Conservation (phyloP, 2,888 invertebrate species). For the Machimus rusticus region DNA sequence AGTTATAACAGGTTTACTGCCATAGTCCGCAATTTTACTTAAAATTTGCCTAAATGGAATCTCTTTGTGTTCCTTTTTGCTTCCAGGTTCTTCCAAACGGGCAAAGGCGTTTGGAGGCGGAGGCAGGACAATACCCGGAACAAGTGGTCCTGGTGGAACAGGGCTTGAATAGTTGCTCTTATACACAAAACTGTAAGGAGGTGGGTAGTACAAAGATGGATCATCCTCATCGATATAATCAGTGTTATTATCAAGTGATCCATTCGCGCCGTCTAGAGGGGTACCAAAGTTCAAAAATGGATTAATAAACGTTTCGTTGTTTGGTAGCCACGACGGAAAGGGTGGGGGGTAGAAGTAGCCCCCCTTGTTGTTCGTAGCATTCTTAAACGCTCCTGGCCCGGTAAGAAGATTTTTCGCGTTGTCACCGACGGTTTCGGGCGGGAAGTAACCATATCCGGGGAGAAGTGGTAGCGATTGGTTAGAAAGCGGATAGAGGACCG, state of each 20-base stretch:
- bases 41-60: constrained; percentile 54
- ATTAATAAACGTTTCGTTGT: constrained; percentile 57
- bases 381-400: constrained; percentile 66
- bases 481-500: constrained; percentile 66
- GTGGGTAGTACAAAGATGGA: constrained; percentile 90
- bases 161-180: constrained; percentile 76
- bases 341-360: constrained; percentile 69
- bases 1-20: constrained; percentile 53
- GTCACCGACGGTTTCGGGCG: constrained; percentile 55
- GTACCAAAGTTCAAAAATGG: constrained; percentile 51
- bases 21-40: constrained; percentile 54
- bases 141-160: constrained; percentile 84
- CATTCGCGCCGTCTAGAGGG: constrained; percentile 53
- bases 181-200: constrained; percentile 88
- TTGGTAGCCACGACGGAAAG: constrained; percentile 68
- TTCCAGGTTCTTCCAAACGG: constrained; percentile 67
- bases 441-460: constrained; percentile 63
- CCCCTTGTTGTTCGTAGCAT: constrained; percentile 54
- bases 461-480: constrained; percentile 75
- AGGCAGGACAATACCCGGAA: constrained; percentile 86
- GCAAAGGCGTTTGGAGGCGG: constrained; percentile 90
- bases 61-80: constrained; percentile 46
- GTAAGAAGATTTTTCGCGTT: constrained; percentile 66
- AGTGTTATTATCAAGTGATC: constrained; percentile 71
- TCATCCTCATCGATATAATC: constrained; percentile 89